Conservation (phyloP, 2,113 vertebrate genomes). For the Colossoma macropomum region DNA sequence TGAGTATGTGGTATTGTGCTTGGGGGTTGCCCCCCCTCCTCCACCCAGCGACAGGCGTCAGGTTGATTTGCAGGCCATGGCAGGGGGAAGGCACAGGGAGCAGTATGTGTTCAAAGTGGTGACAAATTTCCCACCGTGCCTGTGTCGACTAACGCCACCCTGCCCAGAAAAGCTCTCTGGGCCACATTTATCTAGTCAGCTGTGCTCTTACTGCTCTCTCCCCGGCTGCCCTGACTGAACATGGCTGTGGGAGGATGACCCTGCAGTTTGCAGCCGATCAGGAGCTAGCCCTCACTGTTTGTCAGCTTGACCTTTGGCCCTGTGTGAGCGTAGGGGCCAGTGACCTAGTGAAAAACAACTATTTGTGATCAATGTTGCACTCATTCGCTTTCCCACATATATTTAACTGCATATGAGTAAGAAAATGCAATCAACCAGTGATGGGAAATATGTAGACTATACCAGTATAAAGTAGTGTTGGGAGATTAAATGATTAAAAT, state of each 20-base stretch:
- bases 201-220: not conserved
- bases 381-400: not conserved
- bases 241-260: not conserved
- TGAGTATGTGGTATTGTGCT: conserved; percentile 2
- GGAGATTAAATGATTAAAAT: too few relatives aligned
- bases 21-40: not conserved
- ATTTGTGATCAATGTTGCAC: conserved; percentile 8
- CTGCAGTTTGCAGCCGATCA: conserved; percentile 28
- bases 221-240: not conserved
- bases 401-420: conserved; percentile 15
- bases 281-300: not conserved
- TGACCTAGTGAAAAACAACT: conserved; percentile 7
- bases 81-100: not conserved
- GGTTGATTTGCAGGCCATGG: conserved; percentile 34
- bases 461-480: too few relatives aligned
- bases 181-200: conserved; percentile 31
- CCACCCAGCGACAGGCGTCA: not conserved
- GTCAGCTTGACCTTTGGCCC: conserved; percentile 42
- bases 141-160: conserved; percentile 40
- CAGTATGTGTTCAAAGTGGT: conserved; percentile 2
- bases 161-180: conserved; percentile 18
- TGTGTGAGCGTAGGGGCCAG: conserved; percentile 15
- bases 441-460: not conserved
- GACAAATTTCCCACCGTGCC: conserved; percentile 30
- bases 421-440: not conserved